Percentiles rank a stretch among this genome's conserved stretches.
phyloP scores from a whole-genome alignment of 2,797 vertebrate species.

The Gambusia yucatana region DNA sequence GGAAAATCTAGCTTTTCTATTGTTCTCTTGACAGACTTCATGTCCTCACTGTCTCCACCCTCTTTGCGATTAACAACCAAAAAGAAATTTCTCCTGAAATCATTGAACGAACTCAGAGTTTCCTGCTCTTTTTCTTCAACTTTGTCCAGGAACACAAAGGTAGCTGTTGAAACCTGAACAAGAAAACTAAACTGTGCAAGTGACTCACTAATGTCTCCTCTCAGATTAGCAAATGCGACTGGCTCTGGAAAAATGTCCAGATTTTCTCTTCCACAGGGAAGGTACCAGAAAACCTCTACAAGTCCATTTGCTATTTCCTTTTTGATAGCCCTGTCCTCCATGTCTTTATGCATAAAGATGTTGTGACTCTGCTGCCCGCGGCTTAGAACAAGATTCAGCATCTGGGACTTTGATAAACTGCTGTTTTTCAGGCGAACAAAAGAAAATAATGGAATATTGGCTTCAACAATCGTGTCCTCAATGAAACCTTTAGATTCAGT shows the following conservation, averaged over 20 bases:
- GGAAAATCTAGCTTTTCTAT: slow-evolving; percentile 1
- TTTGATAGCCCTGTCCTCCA: slow-evolving; percentile 55
- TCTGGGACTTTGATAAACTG: slow-evolving; percentile 77
- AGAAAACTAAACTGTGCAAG: slow-evolving; percentile 53
- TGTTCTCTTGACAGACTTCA: slow-evolving; percentile 10
- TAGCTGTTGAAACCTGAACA: slow-evolving; percentile 70
- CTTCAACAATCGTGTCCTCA: slow-evolving; percentile 68
- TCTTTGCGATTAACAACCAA: slow-evolving; percentile 36
- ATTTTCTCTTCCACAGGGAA: slow-evolving; percentile 66
- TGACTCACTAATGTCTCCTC: slow-evolving; percentile 63
- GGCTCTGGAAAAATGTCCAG: slow-evolving; percentile 73
- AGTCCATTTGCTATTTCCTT: slow-evolving; percentile 63
- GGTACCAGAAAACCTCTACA: slow-evolving; percentile 78
- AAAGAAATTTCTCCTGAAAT: slow-evolving; percentile 54
- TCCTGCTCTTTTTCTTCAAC: slow-evolving; percentile 41
- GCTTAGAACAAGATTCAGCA: slow-evolving; percentile 76
- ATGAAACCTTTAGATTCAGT: slow-evolving; percentile 45
- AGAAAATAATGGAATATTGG: slow-evolving; percentile 46
- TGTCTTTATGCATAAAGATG: slow-evolving; percentile 73
- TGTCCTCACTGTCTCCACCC: fast-evolving
- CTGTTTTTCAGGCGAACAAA: slow-evolving; percentile 63
- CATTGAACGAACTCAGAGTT: slow-evolving; percentile 26
- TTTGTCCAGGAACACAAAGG: slow-evolving; percentile 74
- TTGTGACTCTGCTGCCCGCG: slow-evolving; percentile 51
- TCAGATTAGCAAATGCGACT: slow-evolving; percentile 73